Evolutionary conservation across 2,888 invertebrate species (phyloP), one percentile per base, ranked within the genome.

Genomic region (Hypercompe scribonia): DNA sequence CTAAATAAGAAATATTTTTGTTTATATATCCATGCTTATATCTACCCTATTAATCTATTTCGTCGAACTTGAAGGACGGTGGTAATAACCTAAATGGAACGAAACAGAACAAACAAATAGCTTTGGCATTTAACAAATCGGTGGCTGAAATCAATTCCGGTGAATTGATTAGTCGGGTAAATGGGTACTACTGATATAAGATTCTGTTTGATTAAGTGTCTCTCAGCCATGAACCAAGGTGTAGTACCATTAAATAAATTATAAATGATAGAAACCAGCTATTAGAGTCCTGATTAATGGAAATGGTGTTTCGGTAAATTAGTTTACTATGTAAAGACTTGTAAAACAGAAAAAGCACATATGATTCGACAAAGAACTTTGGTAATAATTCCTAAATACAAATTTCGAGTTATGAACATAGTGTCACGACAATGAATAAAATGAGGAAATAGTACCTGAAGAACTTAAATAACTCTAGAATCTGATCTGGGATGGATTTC

Each of bases 1-100:
- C 31, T 46, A 34, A 54, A 54, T 1, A 54, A 68, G 24, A 3
- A 33, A 24, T 31, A 24, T 66, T 33, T 65, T 46, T 67, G 24
- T 67, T 67, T 50, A 31, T 31, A 67, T 28, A 15, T n/a, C 24
- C 33, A 34, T 65, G 33, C 10, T 50, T 68, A 15, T 54, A 46
- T 42, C 31, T 46, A 66, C 10, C 58, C 46, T 46, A 73, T 64
- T 65, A 58, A 61, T 54, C 65, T 68, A 75, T 66, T 72, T 71
- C 68, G 65, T 72, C 72, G 75, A 69, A 31, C 69, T 76, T 65
- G 71, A 76, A 80, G 74, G 72, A 61, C 70, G 68, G 28, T 65
- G 78, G 67, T 72, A 79, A 71, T 83, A 83, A 77, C 68, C 69
- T 69, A 76, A 83, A 81, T 81, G 75, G 73, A 83, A 79, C 72